Evolutionary conservation across 2,888 invertebrate species (phyloP).

Genomic region (Tryphoninae sp.): DNA sequence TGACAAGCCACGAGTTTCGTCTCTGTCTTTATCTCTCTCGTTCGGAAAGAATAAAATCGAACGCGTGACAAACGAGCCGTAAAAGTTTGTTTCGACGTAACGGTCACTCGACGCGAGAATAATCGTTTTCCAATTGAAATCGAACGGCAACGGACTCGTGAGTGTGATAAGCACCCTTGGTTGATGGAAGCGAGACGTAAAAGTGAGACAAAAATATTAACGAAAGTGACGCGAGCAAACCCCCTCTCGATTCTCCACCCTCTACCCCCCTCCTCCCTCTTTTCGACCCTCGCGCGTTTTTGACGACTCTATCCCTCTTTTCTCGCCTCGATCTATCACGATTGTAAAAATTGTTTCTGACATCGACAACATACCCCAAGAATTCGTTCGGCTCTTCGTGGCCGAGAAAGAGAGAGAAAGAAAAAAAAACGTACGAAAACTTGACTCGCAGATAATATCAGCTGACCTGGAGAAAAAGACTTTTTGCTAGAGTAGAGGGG

Average conservation of each 20-base stretch:
- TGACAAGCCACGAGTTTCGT: constrained; percentile 57
- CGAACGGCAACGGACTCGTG: constrained; percentile 70
- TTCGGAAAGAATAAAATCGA: constrained; percentile 47
- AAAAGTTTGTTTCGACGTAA: constrained; percentile 62
- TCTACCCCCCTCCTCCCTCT: constrained; percentile 2
- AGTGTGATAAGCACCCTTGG: constrained; percentile 41
- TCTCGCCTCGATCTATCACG: constrained; percentile 72
- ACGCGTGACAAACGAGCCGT: constrained; percentile 71
- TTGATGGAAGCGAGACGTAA: constrained; percentile 17
- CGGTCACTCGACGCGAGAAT: constrained; percentile 79
- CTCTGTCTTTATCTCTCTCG: not conserved
- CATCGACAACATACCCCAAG: constrained; percentile 70
- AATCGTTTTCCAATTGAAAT: constrained; percentile 81
- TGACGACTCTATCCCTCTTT: constrained; percentile 36
- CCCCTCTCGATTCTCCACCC: constrained; percentile 11
- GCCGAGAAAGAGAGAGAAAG: constrained; percentile 34
- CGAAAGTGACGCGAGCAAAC: constrained; percentile 32
- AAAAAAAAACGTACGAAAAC: constrained; percentile 51
- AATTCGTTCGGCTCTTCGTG: constrained; percentile 39
- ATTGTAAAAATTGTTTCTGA: constrained; percentile 75
- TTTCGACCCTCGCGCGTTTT: constrained; percentile 7
- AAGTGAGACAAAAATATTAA: constrained; percentile 20
- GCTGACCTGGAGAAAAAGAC: constrained; percentile 32
- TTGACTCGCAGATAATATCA: constrained; percentile 50
- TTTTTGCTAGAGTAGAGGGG: constrained; percentile 10